Evolutionary conservation across 2,113 vertebrate genomes (phyloP).

Genomic region (Scytalopus superciliaris): DNA sequence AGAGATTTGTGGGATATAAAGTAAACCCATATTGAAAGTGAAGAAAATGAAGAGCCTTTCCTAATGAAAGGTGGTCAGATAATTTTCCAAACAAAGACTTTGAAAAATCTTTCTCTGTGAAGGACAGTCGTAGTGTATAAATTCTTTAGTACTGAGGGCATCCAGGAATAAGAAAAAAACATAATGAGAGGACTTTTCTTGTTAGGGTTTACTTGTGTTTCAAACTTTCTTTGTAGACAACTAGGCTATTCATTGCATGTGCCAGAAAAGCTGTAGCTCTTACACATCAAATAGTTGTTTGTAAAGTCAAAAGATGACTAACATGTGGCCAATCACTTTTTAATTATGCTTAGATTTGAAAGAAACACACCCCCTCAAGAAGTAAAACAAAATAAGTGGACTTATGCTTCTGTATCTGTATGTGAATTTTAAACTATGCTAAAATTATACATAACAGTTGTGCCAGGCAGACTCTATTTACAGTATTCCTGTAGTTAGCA

Average conservation of each 20-base stretch:
- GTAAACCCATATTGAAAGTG: neutral
- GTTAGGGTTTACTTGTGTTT: neutral
- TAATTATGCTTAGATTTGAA: conserved; percentile 16
- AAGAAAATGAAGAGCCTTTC: neutral
- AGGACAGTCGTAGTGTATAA: neutral
- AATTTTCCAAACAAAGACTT: neutral
- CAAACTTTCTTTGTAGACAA: neutral
- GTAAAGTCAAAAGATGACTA: neutral
- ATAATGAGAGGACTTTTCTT: neutral
- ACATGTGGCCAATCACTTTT: neutral
- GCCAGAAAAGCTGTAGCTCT: neutral
- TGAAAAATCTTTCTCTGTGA: neutral
- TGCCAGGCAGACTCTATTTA: conserved; percentile 69
- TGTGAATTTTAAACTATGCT: conserved; percentile 67
- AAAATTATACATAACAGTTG: conserved; percentile 71
- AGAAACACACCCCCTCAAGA: neutral
- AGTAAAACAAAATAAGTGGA: neutral
- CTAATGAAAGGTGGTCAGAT: neutral
- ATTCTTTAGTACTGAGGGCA: neutral
- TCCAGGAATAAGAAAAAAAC: neutral
- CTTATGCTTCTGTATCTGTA: conserved; percentile 26
- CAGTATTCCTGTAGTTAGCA: conserved; percentile 54
- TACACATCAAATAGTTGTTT: no score
- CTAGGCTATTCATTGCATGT: neutral
- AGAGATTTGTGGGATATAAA: neutral